A percentile compares a stretch with the other conserved stretches of the same genome.
These are phyloP conservation scores for Punctoribates punctum DNA, from an alignment of 2,888 invertebrate genomes.

Conservation along the genomic window DNA sequence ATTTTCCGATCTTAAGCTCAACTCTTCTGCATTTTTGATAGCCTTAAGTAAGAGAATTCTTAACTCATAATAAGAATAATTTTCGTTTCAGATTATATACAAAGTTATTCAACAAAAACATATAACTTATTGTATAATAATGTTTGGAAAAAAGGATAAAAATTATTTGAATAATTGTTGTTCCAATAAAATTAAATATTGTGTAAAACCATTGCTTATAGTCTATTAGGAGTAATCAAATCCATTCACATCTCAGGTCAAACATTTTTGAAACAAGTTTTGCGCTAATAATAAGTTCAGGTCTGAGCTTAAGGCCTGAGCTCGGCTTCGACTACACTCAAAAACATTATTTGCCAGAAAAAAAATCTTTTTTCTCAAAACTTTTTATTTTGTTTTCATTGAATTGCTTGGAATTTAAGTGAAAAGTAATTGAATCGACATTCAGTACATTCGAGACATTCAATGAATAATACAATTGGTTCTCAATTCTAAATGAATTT, in stretches of 20 bases:
- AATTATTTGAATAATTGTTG: slow-evolving; percentile 27
- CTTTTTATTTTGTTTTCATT: too few relatives aligned
- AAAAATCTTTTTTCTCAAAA: too few relatives aligned
- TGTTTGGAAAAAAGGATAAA: neutral
- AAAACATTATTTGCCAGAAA: neutral
- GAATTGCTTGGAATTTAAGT: too few relatives aligned
- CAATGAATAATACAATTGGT: too few relatives aligned
- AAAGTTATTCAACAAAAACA: neutral
- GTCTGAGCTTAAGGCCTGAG: neutral
- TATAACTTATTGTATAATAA: neutral
- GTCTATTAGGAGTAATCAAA: slow-evolving; percentile 27
- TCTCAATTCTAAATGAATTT: too few relatives aligned
- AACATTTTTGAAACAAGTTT: slow-evolving; percentile 17
- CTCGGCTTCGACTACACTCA: neutral
- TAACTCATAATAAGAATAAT: slow-evolving; percentile 6
- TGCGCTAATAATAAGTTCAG: slow-evolving; percentile 16
- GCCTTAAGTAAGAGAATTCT: neutral
- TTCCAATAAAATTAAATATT: slow-evolving; percentile 29
- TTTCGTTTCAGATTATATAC: slow-evolving; percentile 12
- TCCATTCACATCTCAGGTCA: neutral
- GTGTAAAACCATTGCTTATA: neutral
- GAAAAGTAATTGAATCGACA: too few relatives aligned
- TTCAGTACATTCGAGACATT: too few relatives aligned
- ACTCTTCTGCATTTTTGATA: neutral
- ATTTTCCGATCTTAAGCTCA: neutral